Conservation (phyloP, 92 coral and sea anemone genomes). For the Pocillopora grandis region DNA sequence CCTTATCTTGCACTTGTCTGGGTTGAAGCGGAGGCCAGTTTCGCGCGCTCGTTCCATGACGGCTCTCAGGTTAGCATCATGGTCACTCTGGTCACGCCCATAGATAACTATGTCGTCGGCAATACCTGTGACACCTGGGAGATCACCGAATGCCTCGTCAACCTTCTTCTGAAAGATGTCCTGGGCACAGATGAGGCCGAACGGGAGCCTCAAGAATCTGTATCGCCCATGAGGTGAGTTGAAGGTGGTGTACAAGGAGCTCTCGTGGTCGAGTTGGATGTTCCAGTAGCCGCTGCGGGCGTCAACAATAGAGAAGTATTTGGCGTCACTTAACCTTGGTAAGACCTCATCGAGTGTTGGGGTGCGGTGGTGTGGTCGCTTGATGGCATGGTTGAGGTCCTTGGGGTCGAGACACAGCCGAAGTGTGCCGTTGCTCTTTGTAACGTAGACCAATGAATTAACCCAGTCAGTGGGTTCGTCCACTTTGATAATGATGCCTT, state of each 20-base stretch:
- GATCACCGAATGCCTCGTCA: conserved; percentile 53
- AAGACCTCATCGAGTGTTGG: no score
- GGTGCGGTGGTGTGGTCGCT: no score
- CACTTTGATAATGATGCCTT: no score
- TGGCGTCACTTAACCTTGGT: no score
- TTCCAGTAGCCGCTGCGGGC: conserved; percentile 18
- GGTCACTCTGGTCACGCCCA: not conserved
- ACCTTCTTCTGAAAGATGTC: conserved; percentile 58
- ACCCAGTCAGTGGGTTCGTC: no score
- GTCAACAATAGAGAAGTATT: not conserved
- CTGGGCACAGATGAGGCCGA: conserved; percentile 48
- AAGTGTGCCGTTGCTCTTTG: no score
- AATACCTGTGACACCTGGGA: conserved; percentile 44
- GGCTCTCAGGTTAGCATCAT: not conserved
- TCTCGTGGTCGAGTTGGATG: conserved; percentile 35
- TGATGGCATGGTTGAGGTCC: no score
- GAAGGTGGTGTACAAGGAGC: conserved; percentile 60
- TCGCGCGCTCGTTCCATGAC: conserved; percentile 46
- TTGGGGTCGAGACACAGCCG: no score
- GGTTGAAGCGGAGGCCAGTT: conserved; percentile 61
- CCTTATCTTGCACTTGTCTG: conserved; percentile 69
- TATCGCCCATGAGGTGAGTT: conserved; percentile 58
- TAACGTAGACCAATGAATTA: no score
- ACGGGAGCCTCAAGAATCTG: conserved; percentile 56
- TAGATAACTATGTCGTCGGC: no score